Base-by-base conservation (phyloP, 2,113 vertebrate genomes). In the Solea senegalensis region DNA sequence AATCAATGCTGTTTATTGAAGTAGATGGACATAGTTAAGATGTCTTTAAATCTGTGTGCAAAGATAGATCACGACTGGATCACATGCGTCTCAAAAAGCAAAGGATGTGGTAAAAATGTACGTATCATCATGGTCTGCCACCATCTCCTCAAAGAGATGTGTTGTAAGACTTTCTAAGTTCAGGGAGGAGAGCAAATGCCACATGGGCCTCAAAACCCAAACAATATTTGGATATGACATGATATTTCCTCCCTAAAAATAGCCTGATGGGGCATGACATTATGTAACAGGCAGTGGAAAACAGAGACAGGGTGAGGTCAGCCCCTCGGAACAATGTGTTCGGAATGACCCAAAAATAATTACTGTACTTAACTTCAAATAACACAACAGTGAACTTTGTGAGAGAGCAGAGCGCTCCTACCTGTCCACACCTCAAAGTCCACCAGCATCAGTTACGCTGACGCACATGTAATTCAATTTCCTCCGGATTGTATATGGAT, bases 241-340 rank as follows among this genome's bases (percentile, higher is more conserved):
- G 52, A 54, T 5, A 68, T 59, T 75, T 72, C 57, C 74, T 64
- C 0, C 6, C 49, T 58, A 71, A 74, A 78, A 76, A 81, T 76
- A 78, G 43, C 10, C 59, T 1, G 64, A 63, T 81, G 62, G 66
- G 56, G 50, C 56, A 53, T 6, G 50, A 60, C 70, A 80, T 83
- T 77, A 75, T 13, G 69, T 11, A 76, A 64, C 28, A 51, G 51
- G 61, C 73, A 57, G 41, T 10, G 28, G 48, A 71, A 69, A 73
- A 49, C 7, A 14, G 60, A 40, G 40, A 65, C 40, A 8, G 66
- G 80, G 64, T 3, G 63, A 49, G 81, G 62, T 66, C 69, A 56
- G 3, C 15, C 40, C 55, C 64, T 63, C 44, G 50, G 46, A 14
- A 58, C 49, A 65, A 73, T 51, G 59, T 0, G 46, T 48, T 13